Percentiles rank a stretch among this genome's conserved stretches.
phyloP scores from a whole-genome alignment of 1,140 invertebrate genomes.

The Samia ricini region DNA sequence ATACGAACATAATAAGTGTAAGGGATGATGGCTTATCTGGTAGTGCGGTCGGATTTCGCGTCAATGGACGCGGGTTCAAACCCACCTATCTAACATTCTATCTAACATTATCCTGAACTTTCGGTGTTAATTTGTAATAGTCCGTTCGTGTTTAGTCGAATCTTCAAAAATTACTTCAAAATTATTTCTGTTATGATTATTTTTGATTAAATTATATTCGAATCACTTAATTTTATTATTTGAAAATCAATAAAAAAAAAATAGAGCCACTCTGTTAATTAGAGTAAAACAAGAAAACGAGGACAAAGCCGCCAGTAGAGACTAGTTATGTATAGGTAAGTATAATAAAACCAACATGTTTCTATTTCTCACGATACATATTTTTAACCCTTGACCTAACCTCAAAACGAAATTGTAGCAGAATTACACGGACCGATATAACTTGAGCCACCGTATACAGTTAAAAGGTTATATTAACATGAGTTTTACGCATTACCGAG shows the following conservation, averaged over 20 bases:
- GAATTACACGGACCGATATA: constrained; percentile 42
- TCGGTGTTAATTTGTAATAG: no score
- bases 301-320: not conserved
- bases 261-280: not conserved
- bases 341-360: not conserved
- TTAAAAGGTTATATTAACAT: not conserved
- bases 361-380: constrained; percentile 61
- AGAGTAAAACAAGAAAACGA: not conserved
- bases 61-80: no score
- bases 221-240: no score
- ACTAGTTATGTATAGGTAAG: not conserved
- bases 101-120: no score
- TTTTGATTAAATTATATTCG: no score
- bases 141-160: no score
- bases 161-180: no score
- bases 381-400: constrained; percentile 55
- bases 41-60: no score
- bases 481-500: not conserved
- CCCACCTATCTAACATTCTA: no score
- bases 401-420: constrained; percentile 56
- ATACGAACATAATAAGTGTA: no score
- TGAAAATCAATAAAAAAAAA: not conserved
- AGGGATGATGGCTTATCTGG: no score
- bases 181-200: no score
- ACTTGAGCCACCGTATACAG: constrained; percentile 22